Evolutionary conservation across 2,113 vertebrate genomes (phyloP).

Genomic region (Castor canadensis): DNA sequence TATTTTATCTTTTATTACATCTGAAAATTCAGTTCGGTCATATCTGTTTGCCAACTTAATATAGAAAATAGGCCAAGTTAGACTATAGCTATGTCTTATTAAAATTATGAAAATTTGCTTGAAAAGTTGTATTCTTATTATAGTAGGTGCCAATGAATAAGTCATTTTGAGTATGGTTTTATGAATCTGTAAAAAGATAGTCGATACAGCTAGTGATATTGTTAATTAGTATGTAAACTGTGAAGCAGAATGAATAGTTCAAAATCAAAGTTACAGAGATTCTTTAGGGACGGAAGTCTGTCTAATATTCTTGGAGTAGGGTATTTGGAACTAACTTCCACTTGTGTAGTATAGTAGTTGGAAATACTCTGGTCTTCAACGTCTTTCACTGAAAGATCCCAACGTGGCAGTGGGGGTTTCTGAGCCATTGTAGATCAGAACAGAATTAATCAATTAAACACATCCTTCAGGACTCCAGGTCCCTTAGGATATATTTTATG

Average conservation of each 20-base stretch:
- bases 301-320: background rate
- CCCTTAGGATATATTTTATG: background rate
- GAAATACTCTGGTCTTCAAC: no score
- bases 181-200: background rate
- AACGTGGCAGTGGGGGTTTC: background rate
- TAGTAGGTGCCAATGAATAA: background rate
- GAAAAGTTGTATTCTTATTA: background rate
- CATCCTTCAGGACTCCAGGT: background rate
- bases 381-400: background rate
- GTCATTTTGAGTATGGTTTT: background rate
- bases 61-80: background rate
- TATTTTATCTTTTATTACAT: background rate
- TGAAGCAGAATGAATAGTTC: constrained; percentile 10
- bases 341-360: no score
- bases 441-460: background rate
- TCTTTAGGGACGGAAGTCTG: background rate
- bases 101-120: constrained; percentile 18
- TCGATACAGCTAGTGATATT: background rate
- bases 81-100: background rate
- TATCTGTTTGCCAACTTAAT: background rate
- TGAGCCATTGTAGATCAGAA: background rate
- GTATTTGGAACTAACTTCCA: background rate
- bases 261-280: constrained; percentile 35
- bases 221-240: background rate
- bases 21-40: background rate